Percentiles rank a stretch among this genome's conserved stretches.
These are phyloP conservation scores for Arnoldichthys spilopterus DNA, from an alignment of 2,797 vertebrate species.

Conservation along the genomic window DNA sequence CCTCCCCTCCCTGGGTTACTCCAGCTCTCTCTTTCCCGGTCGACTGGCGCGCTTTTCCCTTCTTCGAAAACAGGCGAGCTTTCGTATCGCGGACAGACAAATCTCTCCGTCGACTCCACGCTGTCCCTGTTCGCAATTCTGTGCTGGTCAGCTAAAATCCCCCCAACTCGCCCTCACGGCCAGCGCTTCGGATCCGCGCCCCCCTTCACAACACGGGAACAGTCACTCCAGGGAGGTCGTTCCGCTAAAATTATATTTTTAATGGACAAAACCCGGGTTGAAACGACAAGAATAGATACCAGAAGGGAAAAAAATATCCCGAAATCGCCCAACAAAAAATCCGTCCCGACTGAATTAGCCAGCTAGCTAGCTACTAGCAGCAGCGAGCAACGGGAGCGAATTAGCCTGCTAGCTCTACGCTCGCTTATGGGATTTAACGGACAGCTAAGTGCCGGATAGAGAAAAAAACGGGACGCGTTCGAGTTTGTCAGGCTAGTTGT, in stretches of 20 bases:
- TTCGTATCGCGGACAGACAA: not conserved
- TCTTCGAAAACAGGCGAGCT: not conserved
- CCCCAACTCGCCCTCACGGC: not conserved
- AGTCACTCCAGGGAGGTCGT: not conserved
- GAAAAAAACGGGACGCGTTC: not conserved
- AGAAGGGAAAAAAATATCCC: not conserved
- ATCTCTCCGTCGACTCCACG: slow-evolving; percentile 16
- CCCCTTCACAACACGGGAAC: not conserved
- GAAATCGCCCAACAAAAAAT: not conserved
- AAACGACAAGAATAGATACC: not conserved
- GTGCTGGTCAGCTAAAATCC: slow-evolving; percentile 44
- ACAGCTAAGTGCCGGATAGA: not conserved
- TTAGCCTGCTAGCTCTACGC: not conserved
- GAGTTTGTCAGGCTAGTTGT: not conserved
- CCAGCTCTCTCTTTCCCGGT: not conserved
- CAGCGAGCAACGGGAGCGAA: not conserved
- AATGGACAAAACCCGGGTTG: not conserved
- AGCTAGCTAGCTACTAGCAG: slow-evolving; percentile 6
- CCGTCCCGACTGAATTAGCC: slow-evolving; percentile 9
- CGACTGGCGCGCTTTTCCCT: not conserved
- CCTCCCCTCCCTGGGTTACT: not conserved
- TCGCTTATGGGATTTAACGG: not conserved
- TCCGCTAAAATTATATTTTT: not conserved
- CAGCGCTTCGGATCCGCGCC: not conserved
- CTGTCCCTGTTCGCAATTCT: slow-evolving; percentile 29